Conservation (phyloP, 2,113 vertebrate genomes). For the Vidua macroura region DNA sequence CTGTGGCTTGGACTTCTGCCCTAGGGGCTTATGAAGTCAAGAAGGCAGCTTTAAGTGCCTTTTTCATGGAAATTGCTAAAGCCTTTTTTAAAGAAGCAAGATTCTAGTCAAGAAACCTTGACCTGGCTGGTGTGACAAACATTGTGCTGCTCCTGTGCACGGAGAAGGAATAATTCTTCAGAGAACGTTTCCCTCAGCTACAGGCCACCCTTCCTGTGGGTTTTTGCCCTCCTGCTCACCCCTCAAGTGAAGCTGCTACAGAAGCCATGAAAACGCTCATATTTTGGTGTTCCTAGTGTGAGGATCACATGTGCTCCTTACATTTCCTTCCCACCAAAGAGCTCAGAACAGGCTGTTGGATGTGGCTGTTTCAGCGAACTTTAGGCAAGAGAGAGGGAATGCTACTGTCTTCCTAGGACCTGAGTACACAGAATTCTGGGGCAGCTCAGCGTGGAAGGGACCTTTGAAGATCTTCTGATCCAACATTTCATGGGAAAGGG, state of each 20-base stretch:
- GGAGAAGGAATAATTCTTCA: neutral
- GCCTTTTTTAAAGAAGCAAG: neutral
- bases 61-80: slow-evolving; percentile 36
- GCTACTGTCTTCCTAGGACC: neutral
- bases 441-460: neutral
- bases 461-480: neutral
- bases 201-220: neutral
- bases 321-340: neutral
- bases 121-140: neutral
- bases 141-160: neutral
- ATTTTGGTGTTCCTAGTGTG: neutral
- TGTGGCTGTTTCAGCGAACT: neutral
- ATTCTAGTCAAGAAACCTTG: neutral
- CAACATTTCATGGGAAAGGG: neutral
- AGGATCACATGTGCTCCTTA: neutral
- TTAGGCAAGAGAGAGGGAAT: neutral
- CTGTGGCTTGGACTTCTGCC: slow-evolving; percentile 63
- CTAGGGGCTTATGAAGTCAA: slow-evolving; percentile 39
- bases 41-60: slow-evolving; percentile 33
- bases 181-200: neutral
- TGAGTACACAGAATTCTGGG: neutral
- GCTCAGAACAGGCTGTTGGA: neutral
- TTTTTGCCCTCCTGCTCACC: neutral
- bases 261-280: neutral
- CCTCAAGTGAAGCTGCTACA: neutral